Evolutionary conservation across 2,888 invertebrate species (phyloP), one percentile per base, ranked within the genome.

Genomic region (Ornithoptera priamus): DNA sequence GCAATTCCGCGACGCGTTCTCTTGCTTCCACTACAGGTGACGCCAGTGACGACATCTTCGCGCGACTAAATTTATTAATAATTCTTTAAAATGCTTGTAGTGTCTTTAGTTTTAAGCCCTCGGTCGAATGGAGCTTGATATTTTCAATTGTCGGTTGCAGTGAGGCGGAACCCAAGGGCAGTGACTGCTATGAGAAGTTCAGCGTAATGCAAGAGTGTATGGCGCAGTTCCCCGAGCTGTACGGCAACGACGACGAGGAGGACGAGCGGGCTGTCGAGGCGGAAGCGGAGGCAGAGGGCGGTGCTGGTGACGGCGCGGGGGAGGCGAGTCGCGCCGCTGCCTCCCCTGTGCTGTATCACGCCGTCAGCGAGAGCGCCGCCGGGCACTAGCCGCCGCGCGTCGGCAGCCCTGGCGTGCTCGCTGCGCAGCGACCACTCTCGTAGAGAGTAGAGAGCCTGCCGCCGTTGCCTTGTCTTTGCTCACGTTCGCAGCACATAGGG

Each of bases 231-330:
- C 98, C 98, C 7, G 95, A 96, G 36, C 93, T 98, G 39, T 98
- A 98, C 83, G 95, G 95, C 80, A 95, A 95, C 83, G 94, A 53
- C 53, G 53, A 53, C 17, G 53, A 53, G 5, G 53, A 53, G 18
- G 53, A 53, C 53, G 59, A 42, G 62, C 8, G 57, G 0, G 46
- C 18, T 10, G 20, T 36, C 8, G 24, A 97, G 96, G 94, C 99
- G 95, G 85, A 99, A 97, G 65, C 99, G 99, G 62, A 96, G 97
- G 22, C 97, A 96, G 60, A 97, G 97, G 2, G 98, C 98, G 30
- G 98, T 97, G 42, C 99, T 99, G 85, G 98, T 98, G 90, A 99
- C 99, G 90, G 99, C 99, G 62, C 98, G 93, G 53, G 96, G 96
- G 97, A 98, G 98, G 74, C 97, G 97, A 69, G 95, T 94, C 97